Base-by-base conservation (phyloP, 2,113 vertebrate species). In the Stictonetta naevosa region DNA sequence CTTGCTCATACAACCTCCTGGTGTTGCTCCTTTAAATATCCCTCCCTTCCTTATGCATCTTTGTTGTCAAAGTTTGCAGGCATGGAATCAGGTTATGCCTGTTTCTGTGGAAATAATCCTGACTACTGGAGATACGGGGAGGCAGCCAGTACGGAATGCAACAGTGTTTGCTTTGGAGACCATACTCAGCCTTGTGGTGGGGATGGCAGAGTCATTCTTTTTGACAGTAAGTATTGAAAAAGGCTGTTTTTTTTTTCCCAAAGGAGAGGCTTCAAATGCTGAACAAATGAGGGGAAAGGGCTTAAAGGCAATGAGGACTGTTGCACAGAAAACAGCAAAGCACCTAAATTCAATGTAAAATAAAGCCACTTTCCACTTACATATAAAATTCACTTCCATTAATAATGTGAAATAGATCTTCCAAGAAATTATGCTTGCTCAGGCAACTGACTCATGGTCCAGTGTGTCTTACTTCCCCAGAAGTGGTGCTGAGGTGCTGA, bases 71-170 rank as follows among this genome's bases (percentile, higher is more conserved):
- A 99, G 99, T 98, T 99, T 56, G 99, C 99, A 13, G 99, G 99
- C 36, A 99, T 99, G 99, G 99, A 99, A 96, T 99, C 99, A 9
- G 99, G 99, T 81, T 99, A 99, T 40, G 99, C 99, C 67, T 99
- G 99, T 97, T 99, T 99, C 98, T 99, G 99, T 78, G 99, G 99
- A 81, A 99, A 99, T 83, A 99, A 99, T 58, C 98, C 98, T 50
- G 99, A 99, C 96, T 98, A 98, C 92, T 98, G 96, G 88, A 98
- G 98, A 95, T 98, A 98, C 0, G 98, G 98, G 52, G 98, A 99
- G 94, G 98, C 99, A 13, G 98, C 98, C 62, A 98, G 98, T 92
- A 99, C 98, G 4, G 99, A 99, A 97, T 99, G 99, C 89, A 99
- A 99, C 98, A 99, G 99, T 38, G 99, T 99, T 94, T 99, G 99